Evolutionary conservation across 2,797 vertebrate species (phyloP), one percentile per base, ranked within the genome.

Genomic region (Syngnathus rostellatus): DNA sequence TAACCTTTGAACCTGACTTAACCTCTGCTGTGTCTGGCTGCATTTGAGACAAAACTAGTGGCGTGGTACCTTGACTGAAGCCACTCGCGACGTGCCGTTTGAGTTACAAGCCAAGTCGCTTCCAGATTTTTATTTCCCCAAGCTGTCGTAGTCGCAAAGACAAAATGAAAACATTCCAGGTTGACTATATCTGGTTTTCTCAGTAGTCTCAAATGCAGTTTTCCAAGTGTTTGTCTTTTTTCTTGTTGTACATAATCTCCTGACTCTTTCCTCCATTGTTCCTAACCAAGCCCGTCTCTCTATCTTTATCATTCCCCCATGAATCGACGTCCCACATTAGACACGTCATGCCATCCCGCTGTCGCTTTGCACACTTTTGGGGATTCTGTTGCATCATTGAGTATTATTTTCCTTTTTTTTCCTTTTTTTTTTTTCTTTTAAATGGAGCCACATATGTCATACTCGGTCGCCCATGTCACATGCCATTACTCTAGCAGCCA

Each of bases 401-500:
- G 79, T 90, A 92, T 70, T 92, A 89, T 68, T 62, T 89, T 91
- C 91, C 5, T 48, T 48, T 16, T 17, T 48, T 17, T 48, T 21
- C 3, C 1, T 51, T 51, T 25, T 2, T 50, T 7, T 50, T 16
- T 48, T 19, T 21, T 6, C 21, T 51, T 51, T 51, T 9, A 89
- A 48, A 48, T 82, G 73, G 69, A 92, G 89, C 82, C 91, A 91
- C 75, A 66, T 89, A 81, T 90, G 77, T 89, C 88, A 89, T 76
- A 83, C 87, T 91, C 91, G 88, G 87, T 91, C 91, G 88, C 88
- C 90, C 25, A 25, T 25, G 25, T 91, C 80, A 88, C 92, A 93
- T 91, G 77, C 91, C 92, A 92, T 91, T 91, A 89, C 87, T 90
- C 71, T 91, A 92, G 91, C 91, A 87, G 77, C 79, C 78, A 64